phyloP scores from a whole-genome alignment of 2,797 vertebrate species.

The Fratercula arctica region DNA sequence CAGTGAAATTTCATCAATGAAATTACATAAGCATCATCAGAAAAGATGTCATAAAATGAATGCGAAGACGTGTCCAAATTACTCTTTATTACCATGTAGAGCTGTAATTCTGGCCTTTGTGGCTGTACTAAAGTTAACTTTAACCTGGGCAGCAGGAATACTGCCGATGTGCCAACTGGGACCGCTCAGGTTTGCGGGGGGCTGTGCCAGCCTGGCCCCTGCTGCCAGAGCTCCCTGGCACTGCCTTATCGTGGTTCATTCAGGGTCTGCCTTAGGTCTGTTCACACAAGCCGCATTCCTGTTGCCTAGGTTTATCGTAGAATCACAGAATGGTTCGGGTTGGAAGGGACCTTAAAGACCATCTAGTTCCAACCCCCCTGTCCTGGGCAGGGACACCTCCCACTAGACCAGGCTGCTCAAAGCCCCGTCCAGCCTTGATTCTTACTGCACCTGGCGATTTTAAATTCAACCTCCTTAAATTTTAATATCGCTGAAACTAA shows the following conservation, averaged over 20 bases:
- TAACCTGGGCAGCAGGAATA: not conserved
- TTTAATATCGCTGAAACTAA: not conserved
- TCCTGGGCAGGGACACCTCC: no score
- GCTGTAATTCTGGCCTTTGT: not conserved
- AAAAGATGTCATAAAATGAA: not conserved
- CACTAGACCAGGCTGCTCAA: no score
- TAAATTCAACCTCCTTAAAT: not conserved
- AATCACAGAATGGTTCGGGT: no score
- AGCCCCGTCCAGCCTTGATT: not conserved
- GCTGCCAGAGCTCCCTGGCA: fast-evolving
- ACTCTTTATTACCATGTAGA: not conserved
- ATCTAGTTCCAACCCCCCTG: no score
- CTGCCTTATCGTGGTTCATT: fast-evolving
- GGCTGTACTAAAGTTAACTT: not conserved
- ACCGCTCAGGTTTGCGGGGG: not conserved
- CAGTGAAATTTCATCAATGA: not conserved
- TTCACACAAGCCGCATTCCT: not conserved
- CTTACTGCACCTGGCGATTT: not conserved
- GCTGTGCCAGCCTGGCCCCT: not conserved
- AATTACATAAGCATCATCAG: not conserved
- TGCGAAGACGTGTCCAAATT: not conserved
- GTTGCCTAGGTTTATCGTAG: fast-evolving
- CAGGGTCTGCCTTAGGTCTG: not conserved
- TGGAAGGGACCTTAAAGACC: no score
- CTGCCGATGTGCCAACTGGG: not conserved